Evolutionary conservation across 53 echinoderm and acorn worm genomes (phyloP).

Genomic region (Hippasteria phrygiana): DNA sequence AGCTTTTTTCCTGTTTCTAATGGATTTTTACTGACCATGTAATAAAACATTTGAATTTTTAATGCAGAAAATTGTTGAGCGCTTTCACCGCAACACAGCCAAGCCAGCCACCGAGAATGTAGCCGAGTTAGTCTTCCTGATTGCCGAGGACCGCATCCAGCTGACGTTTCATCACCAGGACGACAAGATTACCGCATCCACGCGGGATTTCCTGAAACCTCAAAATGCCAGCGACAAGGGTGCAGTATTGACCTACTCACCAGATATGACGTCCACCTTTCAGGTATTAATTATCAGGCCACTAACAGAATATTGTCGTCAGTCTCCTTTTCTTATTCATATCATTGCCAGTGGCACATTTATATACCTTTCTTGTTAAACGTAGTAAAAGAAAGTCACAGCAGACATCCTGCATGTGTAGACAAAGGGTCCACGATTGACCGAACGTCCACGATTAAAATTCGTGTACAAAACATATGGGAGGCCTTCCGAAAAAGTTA

Average conservation of each 20-base stretch:
- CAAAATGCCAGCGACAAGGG: constrained; percentile 97
- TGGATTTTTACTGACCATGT: no score
- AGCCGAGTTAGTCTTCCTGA: constrained; percentile 88
- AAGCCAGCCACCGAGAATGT: constrained; percentile 88
- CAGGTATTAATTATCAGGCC: constrained; percentile 44
- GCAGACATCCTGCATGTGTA: neutral
- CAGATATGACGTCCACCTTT: constrained; percentile 93
- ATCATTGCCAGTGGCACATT: no score
- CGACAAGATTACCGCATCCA: constrained; percentile 92
- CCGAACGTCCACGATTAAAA: no score
- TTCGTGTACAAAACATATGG: no score
- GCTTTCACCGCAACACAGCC: constrained; percentile 83
- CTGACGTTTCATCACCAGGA: constrained; percentile 96
- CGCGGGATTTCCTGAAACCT: constrained; percentile 95
- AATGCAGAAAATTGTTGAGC: constrained; percentile 90
- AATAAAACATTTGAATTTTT: neutral
- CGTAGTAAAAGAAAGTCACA: neutral
- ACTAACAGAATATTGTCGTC: no score
- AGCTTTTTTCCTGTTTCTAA: no score
- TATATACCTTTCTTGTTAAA: neutral
- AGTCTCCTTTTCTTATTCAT: no score
- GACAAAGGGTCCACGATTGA: neutral
- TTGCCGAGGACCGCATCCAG: constrained; percentile 96
- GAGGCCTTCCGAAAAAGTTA: no score
- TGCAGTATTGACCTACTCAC: constrained; percentile 81